Conservation (phyloP, 2,113 vertebrate species). For the Ursus arctos region DNA sequence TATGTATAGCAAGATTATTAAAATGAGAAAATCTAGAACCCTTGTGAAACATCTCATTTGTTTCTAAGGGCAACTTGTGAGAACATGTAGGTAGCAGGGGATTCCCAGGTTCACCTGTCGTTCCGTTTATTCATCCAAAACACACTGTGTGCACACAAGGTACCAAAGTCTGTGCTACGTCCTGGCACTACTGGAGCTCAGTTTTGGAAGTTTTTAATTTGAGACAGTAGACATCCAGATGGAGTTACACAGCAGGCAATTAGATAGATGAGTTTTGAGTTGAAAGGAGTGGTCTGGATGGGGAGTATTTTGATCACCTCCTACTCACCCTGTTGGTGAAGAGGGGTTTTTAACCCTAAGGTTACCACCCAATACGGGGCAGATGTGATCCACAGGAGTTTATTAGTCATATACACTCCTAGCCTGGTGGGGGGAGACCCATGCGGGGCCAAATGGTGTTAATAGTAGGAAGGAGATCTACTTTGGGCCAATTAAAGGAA, state of each 20-base stretch:
- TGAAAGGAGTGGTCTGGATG: background rate
- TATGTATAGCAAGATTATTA: background rate
- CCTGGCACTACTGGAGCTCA: background rate
- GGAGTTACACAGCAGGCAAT: background rate
- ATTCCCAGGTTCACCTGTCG: no score
- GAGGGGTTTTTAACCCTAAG: background rate
- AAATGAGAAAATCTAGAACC: background rate
- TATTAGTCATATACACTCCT: background rate
- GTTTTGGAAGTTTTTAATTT: background rate
- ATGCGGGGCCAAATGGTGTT: no score
- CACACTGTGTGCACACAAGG: rapidly evolving
- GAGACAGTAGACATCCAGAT: background rate
- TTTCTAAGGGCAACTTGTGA: background rate
- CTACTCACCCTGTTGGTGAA: background rate
- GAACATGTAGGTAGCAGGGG: background rate
- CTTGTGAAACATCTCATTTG: background rate
- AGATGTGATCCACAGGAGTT: background rate
- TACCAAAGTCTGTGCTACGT: no score
- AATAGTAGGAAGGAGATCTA: background rate
- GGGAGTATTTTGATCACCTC: background rate
- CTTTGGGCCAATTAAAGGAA: background rate
- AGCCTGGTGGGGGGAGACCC: background rate
- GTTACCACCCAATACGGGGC: background rate
- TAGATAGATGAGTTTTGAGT: background rate
- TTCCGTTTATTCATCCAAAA: background rate